phyloP scores from a whole-genome alignment of 2,113 vertebrate species.

The Gobiocypris rarus region DNA sequence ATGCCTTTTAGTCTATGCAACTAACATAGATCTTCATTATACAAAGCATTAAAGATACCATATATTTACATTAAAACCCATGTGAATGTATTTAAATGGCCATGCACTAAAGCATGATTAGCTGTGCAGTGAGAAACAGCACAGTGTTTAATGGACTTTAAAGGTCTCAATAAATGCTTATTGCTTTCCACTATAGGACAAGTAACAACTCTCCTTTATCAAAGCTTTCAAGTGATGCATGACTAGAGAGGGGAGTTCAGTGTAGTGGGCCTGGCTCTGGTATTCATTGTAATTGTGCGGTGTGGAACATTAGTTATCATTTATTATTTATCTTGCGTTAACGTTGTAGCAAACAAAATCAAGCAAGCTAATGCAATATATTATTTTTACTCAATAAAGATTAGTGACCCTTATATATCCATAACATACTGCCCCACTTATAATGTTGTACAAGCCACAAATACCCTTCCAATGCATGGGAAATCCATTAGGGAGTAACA shows the following conservation, averaged over 20 bases:
- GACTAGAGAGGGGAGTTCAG: conserved; percentile 48
- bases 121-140: background rate
- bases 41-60: background rate
- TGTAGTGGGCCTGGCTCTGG: conserved; percentile 55
- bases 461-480: background rate
- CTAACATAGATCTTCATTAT: background rate
- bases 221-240: conserved; percentile 45
- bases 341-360: background rate
- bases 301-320: conserved; percentile 52
- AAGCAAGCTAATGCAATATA: background rate
- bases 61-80: background rate
- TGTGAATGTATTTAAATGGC: background rate
- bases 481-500: background rate
- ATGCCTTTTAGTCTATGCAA: background rate
- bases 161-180: background rate
- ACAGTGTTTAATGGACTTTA: background rate
- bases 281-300: conserved; percentile 62
- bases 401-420: conserved; percentile 1
- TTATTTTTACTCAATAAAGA: conserved; percentile 22
- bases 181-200: background rate
- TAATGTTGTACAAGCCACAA: background rate
- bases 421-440: background rate
- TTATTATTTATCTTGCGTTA: conserved; percentile 64
- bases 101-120: background rate
- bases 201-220: background rate